phyloP scores from a whole-genome alignment of 2,797 vertebrate species.

The Menidia menidia region DNA sequence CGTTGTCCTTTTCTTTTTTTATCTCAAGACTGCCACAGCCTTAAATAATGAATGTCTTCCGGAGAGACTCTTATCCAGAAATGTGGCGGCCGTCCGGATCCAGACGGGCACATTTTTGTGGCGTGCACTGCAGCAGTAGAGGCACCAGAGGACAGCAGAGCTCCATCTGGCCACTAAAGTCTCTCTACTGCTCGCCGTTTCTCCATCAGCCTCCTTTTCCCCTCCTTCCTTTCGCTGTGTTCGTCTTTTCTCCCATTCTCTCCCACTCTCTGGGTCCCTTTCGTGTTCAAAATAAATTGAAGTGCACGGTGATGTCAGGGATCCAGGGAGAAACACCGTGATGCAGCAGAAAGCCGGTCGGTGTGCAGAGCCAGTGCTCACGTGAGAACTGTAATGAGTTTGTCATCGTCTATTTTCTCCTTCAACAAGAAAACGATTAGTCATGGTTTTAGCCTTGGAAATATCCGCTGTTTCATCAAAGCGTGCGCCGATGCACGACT shows the following conservation, averaged over 20 bases:
- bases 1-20: too few relatives aligned
- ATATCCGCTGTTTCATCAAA: constrained; percentile 26
- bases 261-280: constrained; percentile 28
- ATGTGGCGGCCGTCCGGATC: neutral
- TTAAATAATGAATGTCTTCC: neutral
- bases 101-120: neutral
- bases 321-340: constrained; percentile 38
- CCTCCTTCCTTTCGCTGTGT: neutral
- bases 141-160: constrained; percentile 65
- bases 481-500: neutral
- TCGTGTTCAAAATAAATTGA: constrained; percentile 39
- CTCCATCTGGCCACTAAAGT: constrained; percentile 1
- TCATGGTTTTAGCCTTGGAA: constrained; percentile 1
- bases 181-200: neutral
- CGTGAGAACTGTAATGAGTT: constrained; percentile 38
- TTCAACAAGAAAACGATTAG: constrained; percentile 31
- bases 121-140: constrained; percentile 20
- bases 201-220: neutral
- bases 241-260: constrained; percentile 5
- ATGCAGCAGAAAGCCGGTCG: constrained; percentile 48
- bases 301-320: constrained; percentile 48
- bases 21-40: neutral
- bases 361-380: neutral
- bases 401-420: constrained; percentile 16
- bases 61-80: neutral